Percentiles rank a stretch among this genome's conserved stretches.
These are phyloP conservation scores for Amphimallon solstitiale DNA, from an alignment of 2,888 invertebrate species.

Conservation along the genomic window DNA sequence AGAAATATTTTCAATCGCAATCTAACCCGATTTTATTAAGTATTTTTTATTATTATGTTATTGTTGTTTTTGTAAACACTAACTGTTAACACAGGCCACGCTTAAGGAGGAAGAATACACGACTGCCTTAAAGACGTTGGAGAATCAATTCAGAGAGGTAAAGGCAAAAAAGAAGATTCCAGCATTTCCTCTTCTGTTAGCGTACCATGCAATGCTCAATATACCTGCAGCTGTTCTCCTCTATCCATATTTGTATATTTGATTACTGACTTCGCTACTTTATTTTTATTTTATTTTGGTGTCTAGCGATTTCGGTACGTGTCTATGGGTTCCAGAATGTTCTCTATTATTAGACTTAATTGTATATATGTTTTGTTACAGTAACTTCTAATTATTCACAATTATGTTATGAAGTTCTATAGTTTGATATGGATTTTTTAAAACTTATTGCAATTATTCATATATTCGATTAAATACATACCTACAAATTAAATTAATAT, in stretches of 20 bases:
- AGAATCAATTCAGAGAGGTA: slow-evolving; percentile 95
- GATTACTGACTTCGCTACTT: not conserved
- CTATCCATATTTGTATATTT: slow-evolving; percentile 1
- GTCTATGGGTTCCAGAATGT: slow-evolving; percentile 29
- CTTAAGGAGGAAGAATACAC: slow-evolving; percentile 95
- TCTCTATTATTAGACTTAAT: slow-evolving; percentile 1
- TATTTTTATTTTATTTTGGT: slow-evolving; percentile 20
- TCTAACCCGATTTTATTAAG: not conserved
- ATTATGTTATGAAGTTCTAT: not conserved
- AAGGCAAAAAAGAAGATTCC: slow-evolving; percentile 51
- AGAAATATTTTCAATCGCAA: not conserved
- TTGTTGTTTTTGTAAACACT: slow-evolving; percentile 45
- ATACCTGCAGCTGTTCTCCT: slow-evolving; percentile 18
- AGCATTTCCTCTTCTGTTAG: slow-evolving; percentile 5
- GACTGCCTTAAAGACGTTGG: slow-evolving; percentile 89
- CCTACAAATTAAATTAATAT: too few relatives aligned
- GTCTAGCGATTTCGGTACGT: slow-evolving; percentile 3
- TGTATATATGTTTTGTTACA: slow-evolving; percentile 18
- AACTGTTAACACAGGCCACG: slow-evolving; percentile 78
- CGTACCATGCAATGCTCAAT: slow-evolving; percentile 9
- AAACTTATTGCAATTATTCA: too few relatives aligned
- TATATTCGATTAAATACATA: too few relatives aligned
- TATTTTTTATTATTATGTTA: slow-evolving; percentile 15
- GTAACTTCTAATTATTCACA: not conserved
- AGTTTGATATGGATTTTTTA: too few relatives aligned